Evolutionary conservation across 1,140 invertebrate genomes (phyloP), one percentile per base, ranked within the genome.

Genomic region (Musca domestica): DNA sequence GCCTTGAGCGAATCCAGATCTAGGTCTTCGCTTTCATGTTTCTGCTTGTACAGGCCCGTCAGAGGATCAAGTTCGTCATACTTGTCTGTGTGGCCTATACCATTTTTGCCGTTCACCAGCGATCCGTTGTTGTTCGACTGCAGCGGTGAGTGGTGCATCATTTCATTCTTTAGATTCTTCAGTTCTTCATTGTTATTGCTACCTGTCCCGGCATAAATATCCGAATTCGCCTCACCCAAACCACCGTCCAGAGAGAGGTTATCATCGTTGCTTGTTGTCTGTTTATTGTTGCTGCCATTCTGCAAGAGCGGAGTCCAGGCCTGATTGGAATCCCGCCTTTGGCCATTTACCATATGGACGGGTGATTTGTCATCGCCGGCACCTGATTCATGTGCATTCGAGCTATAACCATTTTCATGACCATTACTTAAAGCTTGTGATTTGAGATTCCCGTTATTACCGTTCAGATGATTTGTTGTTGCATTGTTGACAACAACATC

Each of bases 141-240:
- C 34, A 54, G 48, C 27, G 52, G 51, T 2, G 54, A 46, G 63
- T 63, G 54, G 14, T 70, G 51, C 7, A 65, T 2, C 5, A 71
- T 41, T n/a, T 74, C 74, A 20, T 77, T 81, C 64, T 81, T 80
- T 5, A 79, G 68, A 17, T 81, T 75, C 34, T 79, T 76, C 0
- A 74, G 69, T 14, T 75, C 74, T 51, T 80, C 78, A 69, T 81
- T 81, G 69, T 81, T 81, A 51, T 81, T 81, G 67, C 76, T 81
- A 1, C 77, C 74, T 46, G 70, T 66, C 70, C 72, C 64, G 74
- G 73, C 41, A 64, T 49, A 25, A n/a, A n/a, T 17, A 22, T 22
- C 49, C 27, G 20, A 58, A 22, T n/a, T 64, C 5, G 27, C 63
- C 30, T 61, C 65, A 22, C 27, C 17, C 12, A 22, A 14, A 6